Conservation (phyloP, 2,888 invertebrate species). For the Drosophila prolongata region DNA sequence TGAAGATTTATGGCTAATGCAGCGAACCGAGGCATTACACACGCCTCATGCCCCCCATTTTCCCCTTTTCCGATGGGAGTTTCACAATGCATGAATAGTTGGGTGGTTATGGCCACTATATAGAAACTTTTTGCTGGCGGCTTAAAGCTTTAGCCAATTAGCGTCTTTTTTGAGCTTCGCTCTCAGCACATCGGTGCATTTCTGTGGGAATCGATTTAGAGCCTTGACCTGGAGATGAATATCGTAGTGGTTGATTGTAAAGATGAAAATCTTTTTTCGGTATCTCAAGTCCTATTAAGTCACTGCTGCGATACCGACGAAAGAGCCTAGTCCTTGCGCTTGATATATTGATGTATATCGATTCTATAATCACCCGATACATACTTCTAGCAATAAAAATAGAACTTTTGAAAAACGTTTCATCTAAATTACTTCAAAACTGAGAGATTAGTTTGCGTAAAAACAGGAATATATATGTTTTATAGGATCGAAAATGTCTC, state of each 20-base stretch:
- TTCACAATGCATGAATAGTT: constrained; percentile 18
- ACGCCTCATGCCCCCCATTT: constrained; percentile 12
- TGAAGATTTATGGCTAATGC: constrained; percentile 66
- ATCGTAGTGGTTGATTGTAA: constrained; percentile 3
- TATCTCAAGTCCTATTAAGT: too few relatives aligned
- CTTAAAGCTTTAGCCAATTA: constrained; percentile 35
- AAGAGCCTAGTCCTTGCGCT: too few relatives aligned
- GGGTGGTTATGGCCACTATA: constrained; percentile 1
- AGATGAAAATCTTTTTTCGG: too few relatives aligned
- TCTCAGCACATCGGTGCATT: constrained; percentile 1
- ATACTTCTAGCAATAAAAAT: too few relatives aligned
- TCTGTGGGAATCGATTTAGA: constrained; percentile 16
- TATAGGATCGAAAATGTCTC: too few relatives aligned
- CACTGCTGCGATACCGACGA: too few relatives aligned
- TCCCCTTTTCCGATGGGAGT: not conserved
- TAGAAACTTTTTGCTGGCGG: constrained; percentile 17
- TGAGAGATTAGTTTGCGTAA: too few relatives aligned
- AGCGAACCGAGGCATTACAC: constrained; percentile 51
- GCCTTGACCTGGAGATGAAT: constrained; percentile 20
- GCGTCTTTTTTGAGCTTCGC: constrained; percentile 10
- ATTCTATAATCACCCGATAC: too few relatives aligned
- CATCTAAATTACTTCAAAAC: too few relatives aligned
- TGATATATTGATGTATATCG: too few relatives aligned
- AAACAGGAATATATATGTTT: too few relatives aligned
- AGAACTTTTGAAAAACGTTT: too few relatives aligned